Percentiles rank a stretch among this genome's conserved stretches.
Evolutionary conservation across 2,113 vertebrate genomes (phyloP).

Genomic region (Aptenodytes forsteri): DNA sequence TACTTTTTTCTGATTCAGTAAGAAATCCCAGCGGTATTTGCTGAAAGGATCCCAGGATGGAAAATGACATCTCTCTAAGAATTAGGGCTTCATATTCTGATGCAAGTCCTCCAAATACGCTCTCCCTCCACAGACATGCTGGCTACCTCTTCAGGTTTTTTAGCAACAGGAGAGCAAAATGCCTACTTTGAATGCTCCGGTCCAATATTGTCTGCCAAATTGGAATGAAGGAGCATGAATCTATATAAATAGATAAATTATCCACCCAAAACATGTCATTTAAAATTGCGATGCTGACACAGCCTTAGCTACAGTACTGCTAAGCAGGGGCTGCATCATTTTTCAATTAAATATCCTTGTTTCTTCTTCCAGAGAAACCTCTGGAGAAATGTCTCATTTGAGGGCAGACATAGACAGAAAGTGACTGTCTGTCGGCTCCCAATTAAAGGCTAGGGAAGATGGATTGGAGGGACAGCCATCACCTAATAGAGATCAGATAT

Average conservation of each 20-base stretch:
- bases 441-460: neutral
- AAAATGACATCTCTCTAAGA: constrained; percentile 57
- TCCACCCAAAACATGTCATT: constrained; percentile 29
- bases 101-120: neutral
- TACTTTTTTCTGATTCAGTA: constrained; percentile 47
- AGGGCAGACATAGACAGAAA: constrained; percentile 16
- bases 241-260: constrained; percentile 37
- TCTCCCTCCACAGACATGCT: neutral
- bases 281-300: constrained; percentile 48
- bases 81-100: constrained; percentile 61
- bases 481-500: neutral
- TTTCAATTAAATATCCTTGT: constrained; percentile 40
- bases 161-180: neutral
- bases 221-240: constrained; percentile 20
- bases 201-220: neutral
- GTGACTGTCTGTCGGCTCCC: neutral
- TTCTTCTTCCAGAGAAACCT: constrained; percentile 18
- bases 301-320: neutral
- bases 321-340: neutral
- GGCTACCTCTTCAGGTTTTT: neutral
- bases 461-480: neutral
- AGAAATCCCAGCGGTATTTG: constrained; percentile 59
- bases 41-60: constrained; percentile 61
- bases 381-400: constrained; percentile 6
- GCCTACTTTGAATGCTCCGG: neutral